phyloP scores from a whole-genome alignment of 2,113 vertebrate species.

The Rhombomys opimus region DNA sequence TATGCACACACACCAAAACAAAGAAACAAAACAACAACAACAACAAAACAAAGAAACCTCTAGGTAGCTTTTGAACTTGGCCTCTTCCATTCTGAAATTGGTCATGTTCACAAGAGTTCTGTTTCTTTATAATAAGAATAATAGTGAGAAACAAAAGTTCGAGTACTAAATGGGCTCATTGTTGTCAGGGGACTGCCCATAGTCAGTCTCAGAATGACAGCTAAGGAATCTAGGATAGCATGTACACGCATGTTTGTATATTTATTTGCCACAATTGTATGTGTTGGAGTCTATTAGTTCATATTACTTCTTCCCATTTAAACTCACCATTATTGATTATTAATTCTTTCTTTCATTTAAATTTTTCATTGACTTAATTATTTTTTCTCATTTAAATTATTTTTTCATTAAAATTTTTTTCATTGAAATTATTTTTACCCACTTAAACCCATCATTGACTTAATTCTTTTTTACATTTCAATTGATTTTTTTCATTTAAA shows the following conservation, averaged over 20 bases:
- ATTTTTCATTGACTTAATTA: not conserved
- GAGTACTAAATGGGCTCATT: not conserved
- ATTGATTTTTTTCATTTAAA: no score
- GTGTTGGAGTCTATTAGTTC: not conserved
- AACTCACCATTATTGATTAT: not conserved
- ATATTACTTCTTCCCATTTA: not conserved
- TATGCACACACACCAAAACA: no score
- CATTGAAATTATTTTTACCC: not conserved
- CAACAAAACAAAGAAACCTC: not conserved
- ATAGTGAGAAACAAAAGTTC: slow-evolving; percentile 36
- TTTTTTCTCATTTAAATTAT: not conserved
- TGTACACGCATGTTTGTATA: not conserved
- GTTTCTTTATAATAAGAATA: not conserved
- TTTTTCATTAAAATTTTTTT: not conserved
- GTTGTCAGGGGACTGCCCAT: not conserved
- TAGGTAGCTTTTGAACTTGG: not conserved
- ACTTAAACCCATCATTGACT: no score
- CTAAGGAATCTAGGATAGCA: not conserved
- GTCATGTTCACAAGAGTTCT: not conserved
- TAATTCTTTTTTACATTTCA: no score
- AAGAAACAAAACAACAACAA: no score
- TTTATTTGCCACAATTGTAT: not conserved
- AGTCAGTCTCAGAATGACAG: not conserved
- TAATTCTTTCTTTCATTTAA: not conserved
- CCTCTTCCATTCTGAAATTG: not conserved